Conservation (phyloP, 2,888 invertebrate genomes). For the Geophilus truncorum region DNA sequence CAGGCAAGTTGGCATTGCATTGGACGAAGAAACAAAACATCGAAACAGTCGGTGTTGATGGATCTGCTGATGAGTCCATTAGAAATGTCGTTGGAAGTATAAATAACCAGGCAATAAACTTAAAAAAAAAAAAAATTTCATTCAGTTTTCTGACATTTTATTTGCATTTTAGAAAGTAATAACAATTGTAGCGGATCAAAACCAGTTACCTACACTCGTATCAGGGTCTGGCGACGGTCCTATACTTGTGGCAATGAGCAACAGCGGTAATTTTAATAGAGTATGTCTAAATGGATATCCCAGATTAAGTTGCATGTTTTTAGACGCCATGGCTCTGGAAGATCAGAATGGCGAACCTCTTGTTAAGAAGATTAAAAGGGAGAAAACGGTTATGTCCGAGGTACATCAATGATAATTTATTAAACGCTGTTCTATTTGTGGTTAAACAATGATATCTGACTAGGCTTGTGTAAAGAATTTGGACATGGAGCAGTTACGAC, state of each 20-base stretch:
- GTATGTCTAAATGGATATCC: too few relatives aligned
- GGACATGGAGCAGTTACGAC: constrained; percentile 35
- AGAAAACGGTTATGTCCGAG: neutral
- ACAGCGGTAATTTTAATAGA: neutral
- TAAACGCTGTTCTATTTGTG: neutral
- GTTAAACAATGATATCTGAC: neutral
- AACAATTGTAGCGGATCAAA: constrained; percentile 36
- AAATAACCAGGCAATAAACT: constrained; percentile 34
- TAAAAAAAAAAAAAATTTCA: too few relatives aligned
- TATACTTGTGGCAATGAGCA: constrained; percentile 35
- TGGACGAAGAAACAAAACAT: constrained; percentile 45
- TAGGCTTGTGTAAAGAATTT: constrained; percentile 15
- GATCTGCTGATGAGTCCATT: constrained; percentile 20
- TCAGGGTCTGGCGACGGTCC: constrained; percentile 28
- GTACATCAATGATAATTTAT: neutral
- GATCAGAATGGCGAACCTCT: constrained; percentile 23
- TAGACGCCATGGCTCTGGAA: constrained; percentile 17
- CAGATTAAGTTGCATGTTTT: too few relatives aligned
- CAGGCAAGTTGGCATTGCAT: constrained; percentile 50
- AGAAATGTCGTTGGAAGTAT: constrained; percentile 35
- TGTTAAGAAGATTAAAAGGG: constrained; percentile 16
- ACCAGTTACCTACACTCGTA: constrained; percentile 35
- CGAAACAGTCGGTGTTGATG: neutral
- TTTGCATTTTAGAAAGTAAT: constrained; percentile 36
- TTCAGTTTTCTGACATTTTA: neutral